These are phyloP conservation scores for Ictalurus furcatus DNA, from an alignment of 2,113 vertebrate species.

Conservation along the genomic window DNA sequence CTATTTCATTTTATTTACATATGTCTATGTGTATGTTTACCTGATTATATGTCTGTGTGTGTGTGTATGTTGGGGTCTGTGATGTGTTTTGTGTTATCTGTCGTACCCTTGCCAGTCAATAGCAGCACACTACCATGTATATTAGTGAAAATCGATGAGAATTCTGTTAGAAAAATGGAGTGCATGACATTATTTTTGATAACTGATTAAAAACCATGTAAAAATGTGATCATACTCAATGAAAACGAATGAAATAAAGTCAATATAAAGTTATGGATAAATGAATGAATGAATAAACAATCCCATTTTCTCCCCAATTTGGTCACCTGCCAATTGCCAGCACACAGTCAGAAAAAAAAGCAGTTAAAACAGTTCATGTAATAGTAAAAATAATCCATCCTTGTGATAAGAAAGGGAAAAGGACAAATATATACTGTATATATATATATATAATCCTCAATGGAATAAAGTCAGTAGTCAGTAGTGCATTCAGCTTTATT, in stretches of 20 bases:
- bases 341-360: too few relatives aligned
- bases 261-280: too few relatives aligned
- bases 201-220: neutral
- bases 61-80: neutral
- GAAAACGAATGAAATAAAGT: neutral
- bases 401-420: neutral
- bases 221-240: neutral
- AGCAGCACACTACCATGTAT: neutral
- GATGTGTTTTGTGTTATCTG: neutral
- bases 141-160: too few relatives aligned
- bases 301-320: too few relatives aligned
- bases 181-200: neutral
- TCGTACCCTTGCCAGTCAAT: neutral
- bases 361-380: too few relatives aligned
- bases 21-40: neutral
- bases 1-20: neutral
- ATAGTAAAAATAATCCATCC: too few relatives aligned
- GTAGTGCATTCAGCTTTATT: neutral
- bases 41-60: neutral
- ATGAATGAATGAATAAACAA: neutral
- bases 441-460: neutral
- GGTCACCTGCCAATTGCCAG: too few relatives aligned
- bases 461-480: neutral
- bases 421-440: neutral
- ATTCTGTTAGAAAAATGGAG: too few relatives aligned